Base-by-base conservation (phyloP, 2,797 vertebrate genomes). In the Telmatherina bonti region DNA sequence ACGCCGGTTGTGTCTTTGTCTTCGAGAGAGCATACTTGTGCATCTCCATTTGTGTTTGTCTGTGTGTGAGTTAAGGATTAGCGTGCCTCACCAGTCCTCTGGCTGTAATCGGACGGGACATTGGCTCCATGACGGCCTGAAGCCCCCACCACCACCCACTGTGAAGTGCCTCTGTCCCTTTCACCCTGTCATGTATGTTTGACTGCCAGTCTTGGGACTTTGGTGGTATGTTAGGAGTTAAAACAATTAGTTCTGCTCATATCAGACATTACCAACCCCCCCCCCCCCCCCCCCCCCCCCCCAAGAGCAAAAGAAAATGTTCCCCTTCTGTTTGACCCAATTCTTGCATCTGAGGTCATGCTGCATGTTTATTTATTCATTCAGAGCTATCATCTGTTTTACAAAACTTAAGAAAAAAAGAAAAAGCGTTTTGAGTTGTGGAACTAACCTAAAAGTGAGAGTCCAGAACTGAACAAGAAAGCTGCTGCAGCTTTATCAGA, bases 61-160 rank as follows among this genome's bases (percentile, higher is more conserved):
- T 62, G 74, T 72, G 81, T 67, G 85, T 70, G 60, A 29, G 76
- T 67, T 73, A 29, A 74, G 90, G 89, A 92, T 93, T 93, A 92
- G 90, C 89, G 66, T 92, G 91, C 91, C 68, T 89, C 86, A 92
- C 88, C 84, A 83, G 75, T 88, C 90, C 89, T 88, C 86, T 78
- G 74, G 92, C 90, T 90, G 92, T 97, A 97, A 97, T 97, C 92
- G 94, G 94, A 95, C 78, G 74, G 94, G 96, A 97, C 96, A 96
- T 92, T 93, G 96, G 96, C 96, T 97, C 96, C 96, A 96, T 93
- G 91, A 88, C 91, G 94, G 93, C 91, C 89, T 86, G 70, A 81
- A 66, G 38, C 91, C 90, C 89, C 90, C 89, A 67, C 73, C 85
- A 70, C 86, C 87, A 79, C 88, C 85, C 85, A 88, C 85, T 88